phyloP scores from a whole-genome alignment of 2,113 vertebrate species.

The Entomyzon cyanotis region DNA sequence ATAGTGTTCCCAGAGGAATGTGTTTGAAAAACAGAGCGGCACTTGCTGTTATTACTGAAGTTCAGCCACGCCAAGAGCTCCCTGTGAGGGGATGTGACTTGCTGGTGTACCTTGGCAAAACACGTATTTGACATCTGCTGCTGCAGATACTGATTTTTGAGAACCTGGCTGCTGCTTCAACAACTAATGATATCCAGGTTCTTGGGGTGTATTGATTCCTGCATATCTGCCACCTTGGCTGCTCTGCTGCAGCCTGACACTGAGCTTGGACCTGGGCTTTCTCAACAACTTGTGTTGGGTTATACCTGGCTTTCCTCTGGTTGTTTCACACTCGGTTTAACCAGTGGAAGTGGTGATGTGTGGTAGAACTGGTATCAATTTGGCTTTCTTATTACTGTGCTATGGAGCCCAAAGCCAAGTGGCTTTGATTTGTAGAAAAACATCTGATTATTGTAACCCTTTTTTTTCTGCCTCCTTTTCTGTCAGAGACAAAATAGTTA shows the following conservation, averaged over 20 bases:
- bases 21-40: not conserved
- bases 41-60: not conserved
- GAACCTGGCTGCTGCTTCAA: not conserved
- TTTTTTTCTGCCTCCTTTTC: not conserved
- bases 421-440: not conserved
- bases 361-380: not conserved
- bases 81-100: accelerated
- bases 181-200: accelerated
- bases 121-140: not conserved
- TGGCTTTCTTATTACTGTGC: not conserved
- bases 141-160: not conserved
- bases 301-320: not conserved
- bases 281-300: not conserved
- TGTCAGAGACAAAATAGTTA: not conserved
- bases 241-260: not conserved
- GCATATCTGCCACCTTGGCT: not conserved
- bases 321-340: not conserved
- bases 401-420: not conserved
- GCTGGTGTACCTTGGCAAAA: not conserved
- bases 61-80: accelerated
- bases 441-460: accelerated
- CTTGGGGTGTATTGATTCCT: not conserved
- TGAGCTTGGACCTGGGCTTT: not conserved
- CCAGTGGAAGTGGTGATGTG: not conserved
- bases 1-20: not conserved